Percentiles rank a stretch among this genome's conserved stretches.
These are phyloP conservation scores for Corythornis madagascariensis DNA, from an alignment of 2,113 vertebrate species.

Conservation along the genomic window DNA sequence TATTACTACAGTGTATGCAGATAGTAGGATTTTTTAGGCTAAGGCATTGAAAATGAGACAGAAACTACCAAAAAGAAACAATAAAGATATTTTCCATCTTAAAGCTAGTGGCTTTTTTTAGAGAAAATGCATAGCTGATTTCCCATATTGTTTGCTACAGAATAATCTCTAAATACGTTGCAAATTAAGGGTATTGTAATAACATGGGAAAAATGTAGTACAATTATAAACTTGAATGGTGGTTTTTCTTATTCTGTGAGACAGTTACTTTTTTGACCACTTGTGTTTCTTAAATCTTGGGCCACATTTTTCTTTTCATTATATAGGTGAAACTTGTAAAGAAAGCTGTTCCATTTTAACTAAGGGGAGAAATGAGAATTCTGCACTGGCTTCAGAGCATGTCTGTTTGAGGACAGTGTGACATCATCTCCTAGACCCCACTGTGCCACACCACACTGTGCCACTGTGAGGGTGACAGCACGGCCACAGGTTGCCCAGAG, in stretches of 20 bases:
- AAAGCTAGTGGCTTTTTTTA: background rate
- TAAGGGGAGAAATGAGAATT: background rate
- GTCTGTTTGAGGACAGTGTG: background rate
- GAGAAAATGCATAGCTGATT: background rate
- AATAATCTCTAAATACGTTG: background rate
- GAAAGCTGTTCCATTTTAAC: background rate
- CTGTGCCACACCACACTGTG: no score
- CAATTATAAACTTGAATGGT: background rate
- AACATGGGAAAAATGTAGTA: background rate
- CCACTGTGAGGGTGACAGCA: background rate
- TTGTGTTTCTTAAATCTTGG: background rate
- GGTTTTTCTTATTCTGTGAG: background rate
- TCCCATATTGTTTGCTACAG: background rate
- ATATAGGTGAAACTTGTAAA: background rate
- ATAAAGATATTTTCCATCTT: background rate
- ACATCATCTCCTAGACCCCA: background rate
- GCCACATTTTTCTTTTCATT: background rate
- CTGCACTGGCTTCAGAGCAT: background rate
- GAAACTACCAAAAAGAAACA: slow-evolving; percentile 34
- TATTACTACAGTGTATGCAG: background rate
- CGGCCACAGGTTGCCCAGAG: background rate
- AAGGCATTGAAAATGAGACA: slow-evolving; percentile 49
- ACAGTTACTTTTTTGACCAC: background rate
- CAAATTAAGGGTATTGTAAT: background rate
- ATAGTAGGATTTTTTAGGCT: slow-evolving; percentile 29